Percentiles rank a stretch among this genome's conserved stretches.
phyloP scores from a whole-genome alignment of 2,888 invertebrate species.

The Zygogramma bicolorata region DNA sequence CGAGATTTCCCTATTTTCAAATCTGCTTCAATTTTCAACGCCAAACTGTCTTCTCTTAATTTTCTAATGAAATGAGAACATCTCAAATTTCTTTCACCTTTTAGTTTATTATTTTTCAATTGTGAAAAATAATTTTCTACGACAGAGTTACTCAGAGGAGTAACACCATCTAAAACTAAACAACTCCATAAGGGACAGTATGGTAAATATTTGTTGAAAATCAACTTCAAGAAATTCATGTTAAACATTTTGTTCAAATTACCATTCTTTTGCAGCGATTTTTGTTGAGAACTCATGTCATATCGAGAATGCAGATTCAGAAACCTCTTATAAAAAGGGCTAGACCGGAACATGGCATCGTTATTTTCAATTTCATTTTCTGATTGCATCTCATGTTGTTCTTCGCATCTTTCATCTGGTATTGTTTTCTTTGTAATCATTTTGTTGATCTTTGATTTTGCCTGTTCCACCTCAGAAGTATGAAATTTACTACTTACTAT shows the following conservation, averaged over 20 bases:
- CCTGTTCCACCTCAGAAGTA: not conserved
- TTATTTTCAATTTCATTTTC: too few relatives aligned
- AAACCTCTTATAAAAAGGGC: too few relatives aligned
- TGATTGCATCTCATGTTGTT: too few relatives aligned
- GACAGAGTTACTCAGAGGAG: constrained; percentile 17
- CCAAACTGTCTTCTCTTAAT: not conserved
- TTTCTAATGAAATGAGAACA: constrained; percentile 7
- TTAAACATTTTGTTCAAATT: not conserved
- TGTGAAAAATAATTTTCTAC: constrained; percentile 28
- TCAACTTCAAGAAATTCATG: not conserved
- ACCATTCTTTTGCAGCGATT: not conserved
- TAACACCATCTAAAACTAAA: constrained; percentile 5
- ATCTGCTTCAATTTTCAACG: constrained; percentile 6
- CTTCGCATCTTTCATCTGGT: too few relatives aligned
- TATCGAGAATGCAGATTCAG: too few relatives aligned
- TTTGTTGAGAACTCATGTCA: constrained; percentile 4
- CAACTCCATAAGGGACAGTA: constrained; percentile 27
- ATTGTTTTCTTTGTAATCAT: too few relatives aligned
- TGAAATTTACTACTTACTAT: not conserved
- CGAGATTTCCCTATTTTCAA: constrained; percentile 11
- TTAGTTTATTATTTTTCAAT: constrained; percentile 14
- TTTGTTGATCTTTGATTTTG: too few relatives aligned
- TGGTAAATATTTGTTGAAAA: constrained; percentile 27
- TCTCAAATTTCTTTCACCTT: constrained; percentile 3
- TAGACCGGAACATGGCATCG: too few relatives aligned